Evolutionary conservation across 1,140 invertebrate genomes (phyloP).

Genomic region (Marisa cornuarietis): DNA sequence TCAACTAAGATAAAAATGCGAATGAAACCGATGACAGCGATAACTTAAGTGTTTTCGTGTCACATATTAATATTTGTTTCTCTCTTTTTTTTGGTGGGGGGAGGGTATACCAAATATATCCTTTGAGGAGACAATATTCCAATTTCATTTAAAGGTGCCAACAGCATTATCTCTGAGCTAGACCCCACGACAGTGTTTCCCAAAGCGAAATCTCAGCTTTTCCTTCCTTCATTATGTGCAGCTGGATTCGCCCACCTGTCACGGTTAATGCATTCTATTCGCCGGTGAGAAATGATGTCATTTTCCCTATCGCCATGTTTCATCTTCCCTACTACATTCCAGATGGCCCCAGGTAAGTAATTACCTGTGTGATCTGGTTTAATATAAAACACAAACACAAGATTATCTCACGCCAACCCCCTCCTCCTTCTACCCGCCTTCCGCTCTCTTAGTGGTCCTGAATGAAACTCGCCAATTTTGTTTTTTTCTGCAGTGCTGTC

Average conservation of each 20-base stretch:
- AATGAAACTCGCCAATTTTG: background rate
- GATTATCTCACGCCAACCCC: background rate
- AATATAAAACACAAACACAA: no score
- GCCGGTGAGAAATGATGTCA: constrained; percentile 57
- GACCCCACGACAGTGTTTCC: no score
- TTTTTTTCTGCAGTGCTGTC: constrained; percentile 65
- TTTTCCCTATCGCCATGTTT: constrained; percentile 60
- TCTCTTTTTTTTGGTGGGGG: no score
- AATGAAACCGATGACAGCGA: no score
- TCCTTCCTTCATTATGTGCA: constrained; percentile 12
- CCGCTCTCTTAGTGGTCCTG: background rate
- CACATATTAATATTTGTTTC: background rate
- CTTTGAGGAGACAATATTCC: background rate
- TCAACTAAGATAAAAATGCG: no score
- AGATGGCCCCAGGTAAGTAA: constrained; percentile 52
- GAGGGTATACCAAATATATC: no score
- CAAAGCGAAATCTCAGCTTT: no score
- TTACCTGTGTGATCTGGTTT: no score
- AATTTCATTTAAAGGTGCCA: background rate
- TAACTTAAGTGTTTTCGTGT: no score
- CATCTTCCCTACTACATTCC: constrained; percentile 59
- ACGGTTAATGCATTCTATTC: constrained; percentile 58
- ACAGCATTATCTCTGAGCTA: no score
- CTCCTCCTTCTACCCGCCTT: background rate
- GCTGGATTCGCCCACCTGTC: constrained; percentile 58